Conservation (phyloP, 2,797 vertebrate species). For the Tragopan temminckii region DNA sequence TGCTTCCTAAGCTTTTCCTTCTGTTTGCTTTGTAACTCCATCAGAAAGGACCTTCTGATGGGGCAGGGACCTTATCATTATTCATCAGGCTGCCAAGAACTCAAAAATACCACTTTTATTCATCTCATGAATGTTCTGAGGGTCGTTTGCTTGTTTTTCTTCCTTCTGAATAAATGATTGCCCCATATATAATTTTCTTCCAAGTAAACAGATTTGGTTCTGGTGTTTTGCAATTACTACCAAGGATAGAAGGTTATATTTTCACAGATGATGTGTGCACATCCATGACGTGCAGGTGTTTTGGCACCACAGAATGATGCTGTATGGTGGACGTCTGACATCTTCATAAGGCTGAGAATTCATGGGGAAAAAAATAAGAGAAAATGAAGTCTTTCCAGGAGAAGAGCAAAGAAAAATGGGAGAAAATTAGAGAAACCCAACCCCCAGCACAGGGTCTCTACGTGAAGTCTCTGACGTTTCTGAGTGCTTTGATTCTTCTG, state of each 20-base stretch:
- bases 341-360: background rate
- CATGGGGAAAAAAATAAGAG: background rate
- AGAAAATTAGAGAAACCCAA: background rate
- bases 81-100: slow-evolving; percentile 20
- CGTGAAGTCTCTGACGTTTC: background rate
- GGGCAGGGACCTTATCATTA: background rate
- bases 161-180: background rate
- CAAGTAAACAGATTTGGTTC: background rate
- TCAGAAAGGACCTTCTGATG: slow-evolving; percentile 14
- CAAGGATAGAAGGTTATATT: background rate
- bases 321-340: background rate
- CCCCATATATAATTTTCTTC: background rate
- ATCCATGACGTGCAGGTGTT: background rate
- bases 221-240: background rate
- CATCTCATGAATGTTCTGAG: background rate
- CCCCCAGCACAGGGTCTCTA: background rate
- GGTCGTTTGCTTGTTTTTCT: background rate
- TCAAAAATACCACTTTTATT: background rate
- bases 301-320: background rate
- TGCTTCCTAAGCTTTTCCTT: background rate
- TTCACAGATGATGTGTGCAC: background rate
- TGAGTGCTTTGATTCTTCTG: background rate
- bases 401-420: background rate
- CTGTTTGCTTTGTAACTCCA: background rate
- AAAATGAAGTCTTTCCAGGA: background rate